Base-by-base conservation (phyloP, 2,888 invertebrate genomes). In the Rhopalosiphum nymphaeae region DNA sequence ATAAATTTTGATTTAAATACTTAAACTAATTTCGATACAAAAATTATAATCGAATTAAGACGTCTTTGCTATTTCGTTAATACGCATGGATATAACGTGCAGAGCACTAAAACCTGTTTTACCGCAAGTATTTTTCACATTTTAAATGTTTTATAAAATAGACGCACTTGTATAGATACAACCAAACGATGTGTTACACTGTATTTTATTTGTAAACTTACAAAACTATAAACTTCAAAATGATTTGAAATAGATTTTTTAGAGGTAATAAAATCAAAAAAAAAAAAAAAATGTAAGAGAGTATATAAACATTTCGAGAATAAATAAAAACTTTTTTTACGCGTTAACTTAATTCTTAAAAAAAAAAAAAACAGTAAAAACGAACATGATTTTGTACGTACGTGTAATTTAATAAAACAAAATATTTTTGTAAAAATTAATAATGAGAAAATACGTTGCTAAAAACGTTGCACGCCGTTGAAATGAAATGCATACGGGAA, bases 61-160 rank as follows among this genome's bases (percentile, higher is more conserved):
- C n/a, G 36, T 26, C 36, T 57, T 57, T 29, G 9, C 44, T 26
- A 29, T 44, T 57, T 46, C 29, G 29, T 86, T 49, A 53, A 49
- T 36, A 53, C n/a, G 61, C 13, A n/a, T 67, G 13, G 7, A 61
- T n/a, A 67, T 67, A 67, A 67, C 67, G 11, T 21, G 46, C 46
- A 49, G 11, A n/a, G 49, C 49, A 91, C 29, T 42, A 44, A 91
- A 91, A 91, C 91, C 85, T 56, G 91, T 91, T 91, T 84, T n/a
- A 56, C 56, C 25, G 44, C 44, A 56, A 91, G 10, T 86, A 86
- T 88, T 49, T 84, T 84, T 85, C n/a, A 21, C 84, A 21, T 21
- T 85, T 46, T 56, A 85, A 91, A 86, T n/a, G 57, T n/a, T 57
- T 56, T 57, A n/a, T 44, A 42, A 25, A 67, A 90, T 61, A 89